Evolutionary conservation across 2,888 invertebrate species (phyloP).

Genomic region (Fabriciana adippe): DNA sequence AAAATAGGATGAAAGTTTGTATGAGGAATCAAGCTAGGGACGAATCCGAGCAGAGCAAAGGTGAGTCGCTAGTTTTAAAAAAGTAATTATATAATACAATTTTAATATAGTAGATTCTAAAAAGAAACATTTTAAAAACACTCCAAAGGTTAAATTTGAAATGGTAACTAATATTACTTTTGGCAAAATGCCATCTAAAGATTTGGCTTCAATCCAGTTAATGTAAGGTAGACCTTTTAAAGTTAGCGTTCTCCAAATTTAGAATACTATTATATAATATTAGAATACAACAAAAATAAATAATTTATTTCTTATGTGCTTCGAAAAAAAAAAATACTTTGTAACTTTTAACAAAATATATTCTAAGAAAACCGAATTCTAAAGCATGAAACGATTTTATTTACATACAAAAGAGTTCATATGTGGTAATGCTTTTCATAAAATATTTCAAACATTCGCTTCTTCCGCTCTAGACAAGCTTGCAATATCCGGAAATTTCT

Average conservation of each 20-base stretch:
- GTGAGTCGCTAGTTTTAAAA: neutral
- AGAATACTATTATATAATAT: slow-evolving; percentile 4
- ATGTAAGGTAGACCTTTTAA: slow-evolving; percentile 54
- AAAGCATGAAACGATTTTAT: slow-evolving; percentile 41
- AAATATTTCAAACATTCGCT: slow-evolving; percentile 53
- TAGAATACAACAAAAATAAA: neutral
- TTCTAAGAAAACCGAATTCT: slow-evolving; percentile 34
- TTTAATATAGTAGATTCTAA: neutral
- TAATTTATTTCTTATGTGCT: neutral
- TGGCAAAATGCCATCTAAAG: slow-evolving; percentile 59
- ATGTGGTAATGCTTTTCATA: slow-evolving; percentile 45
- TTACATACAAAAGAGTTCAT: slow-evolving; percentile 44
- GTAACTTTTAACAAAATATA: slow-evolving; percentile 20
- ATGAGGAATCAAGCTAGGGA: too few species aligned
- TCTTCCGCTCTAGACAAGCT: slow-evolving; percentile 41
- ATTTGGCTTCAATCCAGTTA: slow-evolving; percentile 62
- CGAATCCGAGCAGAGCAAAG: neutral
- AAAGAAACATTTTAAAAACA: slow-evolving; percentile 6
- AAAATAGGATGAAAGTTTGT: too few species aligned
- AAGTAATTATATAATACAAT: neutral
- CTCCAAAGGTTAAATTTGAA: slow-evolving; percentile 53
- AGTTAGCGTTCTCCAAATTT: slow-evolving; percentile 14
- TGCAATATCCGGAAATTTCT: slow-evolving; percentile 44
- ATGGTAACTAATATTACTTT: slow-evolving; percentile 58
- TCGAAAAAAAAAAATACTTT: neutral